These are phyloP conservation scores for Diachrysia chrysitis DNA, from an alignment of 2,888 invertebrate species.

Conservation along the genomic window DNA sequence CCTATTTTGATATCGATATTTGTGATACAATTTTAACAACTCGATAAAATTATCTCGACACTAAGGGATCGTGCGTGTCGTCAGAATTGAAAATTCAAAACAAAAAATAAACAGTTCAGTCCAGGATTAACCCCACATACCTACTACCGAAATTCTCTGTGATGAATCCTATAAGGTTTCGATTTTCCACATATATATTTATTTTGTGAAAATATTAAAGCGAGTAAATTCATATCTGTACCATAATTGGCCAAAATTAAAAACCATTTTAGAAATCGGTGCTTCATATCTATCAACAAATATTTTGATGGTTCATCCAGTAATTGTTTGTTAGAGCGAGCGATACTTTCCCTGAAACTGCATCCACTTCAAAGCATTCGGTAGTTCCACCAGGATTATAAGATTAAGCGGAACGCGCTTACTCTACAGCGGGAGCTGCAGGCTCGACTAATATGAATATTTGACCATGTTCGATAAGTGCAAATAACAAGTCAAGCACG, in stretches of 20 bases:
- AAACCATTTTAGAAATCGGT: not conserved
- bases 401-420: not conserved
- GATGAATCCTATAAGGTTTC: too few species aligned
- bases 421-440: not conserved
- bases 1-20: not conserved
- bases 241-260: not conserved
- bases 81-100: too few species aligned
- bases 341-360: constrained; percentile 1
- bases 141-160: too few species aligned
- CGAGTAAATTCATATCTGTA: too few species aligned
- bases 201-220: too few species aligned
- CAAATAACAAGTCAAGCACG: not conserved
- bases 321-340: not conserved
- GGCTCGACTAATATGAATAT: not conserved
- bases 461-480: not conserved
- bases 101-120: too few species aligned
- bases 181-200: too few species aligned
- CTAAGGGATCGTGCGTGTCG: too few species aligned
- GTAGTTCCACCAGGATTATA: not conserved
- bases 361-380: constrained; percentile 1
- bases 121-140: too few species aligned
- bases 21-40: too few species aligned
- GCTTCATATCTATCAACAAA: not conserved
- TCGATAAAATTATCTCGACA: too few species aligned
- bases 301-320: not conserved